Base-by-base conservation (phyloP, 2,888 invertebrate genomes). In the Willowsia nigromaculata region DNA sequence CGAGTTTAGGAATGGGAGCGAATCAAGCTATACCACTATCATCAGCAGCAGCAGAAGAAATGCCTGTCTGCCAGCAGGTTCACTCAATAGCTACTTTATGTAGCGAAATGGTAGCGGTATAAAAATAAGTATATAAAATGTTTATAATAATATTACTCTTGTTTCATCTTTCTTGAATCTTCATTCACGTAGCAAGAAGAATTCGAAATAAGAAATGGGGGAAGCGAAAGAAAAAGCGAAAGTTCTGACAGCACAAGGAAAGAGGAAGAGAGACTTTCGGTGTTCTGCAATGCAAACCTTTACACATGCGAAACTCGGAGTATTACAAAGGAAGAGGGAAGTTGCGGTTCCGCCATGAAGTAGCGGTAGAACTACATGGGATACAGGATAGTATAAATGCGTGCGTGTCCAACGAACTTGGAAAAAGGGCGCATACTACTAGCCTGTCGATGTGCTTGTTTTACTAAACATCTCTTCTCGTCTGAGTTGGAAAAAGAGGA, bases 291-390 rank as follows among this genome's bases (percentile, higher is more conserved):
- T 50, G 59, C 56, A 80, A 59, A 56, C 43, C 22, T n/a, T n/a
- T 50, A 68, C 40, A 25, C 50, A 50, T 65, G 43, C 30, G 65
- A 65, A 84, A 74, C 84, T 59, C 53, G 74, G 56, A 74, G 84
- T 40, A 40, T 22, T 40, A 84, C 74, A 74, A 71, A 71, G 56
- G 53, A 53, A 40, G 18, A 53, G 62, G 71, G 53, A 84, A 84
- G 74, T 74, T 22, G 74, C 33, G 74, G 84, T 84, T 84, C 74
- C 84, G 84, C 84, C 22, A 25, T 25, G 40, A 83, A 65, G 59
- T 30, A 62, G 18, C 30, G 43, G 6, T 0, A 53, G 13, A 37
- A 53, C 33, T 37, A 37, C 33, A 40, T 30, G 27, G 13, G n/a
- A 50, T 33, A 78, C 56, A 78, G 18, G 25, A 71, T 40, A 37